Conservation (phyloP, 1,140 invertebrate genomes). For the Palaemon carinicauda region DNA sequence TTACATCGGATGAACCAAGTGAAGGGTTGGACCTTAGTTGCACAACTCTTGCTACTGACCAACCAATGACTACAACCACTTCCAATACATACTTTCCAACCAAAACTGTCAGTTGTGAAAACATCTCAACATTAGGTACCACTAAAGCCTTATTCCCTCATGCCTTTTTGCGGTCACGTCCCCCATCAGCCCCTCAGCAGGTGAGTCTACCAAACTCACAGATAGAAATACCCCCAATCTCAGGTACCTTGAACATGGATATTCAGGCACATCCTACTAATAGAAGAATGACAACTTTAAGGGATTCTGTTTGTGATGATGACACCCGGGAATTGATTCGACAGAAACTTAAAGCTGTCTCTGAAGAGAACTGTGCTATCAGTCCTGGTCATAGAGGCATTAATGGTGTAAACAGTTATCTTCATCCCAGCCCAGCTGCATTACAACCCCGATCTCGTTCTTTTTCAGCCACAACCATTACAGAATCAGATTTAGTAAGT, state of each 20-base stretch:
- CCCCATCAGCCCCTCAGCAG: conserved; percentile 16
- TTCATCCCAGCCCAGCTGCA: conserved; percentile 3
- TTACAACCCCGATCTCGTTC: conserved; percentile 37
- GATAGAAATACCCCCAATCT: not conserved
- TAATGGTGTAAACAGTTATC: conserved; percentile 27
- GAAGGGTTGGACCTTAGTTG: conserved; percentile 74
- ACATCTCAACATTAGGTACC: conserved; percentile 68
- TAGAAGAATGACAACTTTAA: conserved; percentile 12
- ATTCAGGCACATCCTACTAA: not conserved
- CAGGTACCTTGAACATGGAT: not conserved
- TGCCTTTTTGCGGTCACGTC: conserved; percentile 77
- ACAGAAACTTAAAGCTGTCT: conserved; percentile 53
- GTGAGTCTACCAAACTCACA: not conserved
- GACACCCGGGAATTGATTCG: conserved; percentile 52
- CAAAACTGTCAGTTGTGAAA: conserved; percentile 73
- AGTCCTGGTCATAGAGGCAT: conserved; percentile 30
- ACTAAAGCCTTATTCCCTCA: conserved; percentile 76
- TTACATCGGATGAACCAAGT: conserved; percentile 80
- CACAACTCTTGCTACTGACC: not conserved
- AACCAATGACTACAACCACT: conserved; percentile 14
- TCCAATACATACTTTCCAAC: conserved; percentile 66
- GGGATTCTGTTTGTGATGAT: conserved; percentile 44
- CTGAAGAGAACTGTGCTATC: conserved; percentile 54
- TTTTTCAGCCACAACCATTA: conserved; percentile 66
- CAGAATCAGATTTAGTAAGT: conserved; percentile 70